A percentile compares a stretch with the other conserved stretches of the same genome.
phyloP scores from a whole-genome alignment of 1,140 invertebrate genomes.

The Sinella curviseta region DNA sequence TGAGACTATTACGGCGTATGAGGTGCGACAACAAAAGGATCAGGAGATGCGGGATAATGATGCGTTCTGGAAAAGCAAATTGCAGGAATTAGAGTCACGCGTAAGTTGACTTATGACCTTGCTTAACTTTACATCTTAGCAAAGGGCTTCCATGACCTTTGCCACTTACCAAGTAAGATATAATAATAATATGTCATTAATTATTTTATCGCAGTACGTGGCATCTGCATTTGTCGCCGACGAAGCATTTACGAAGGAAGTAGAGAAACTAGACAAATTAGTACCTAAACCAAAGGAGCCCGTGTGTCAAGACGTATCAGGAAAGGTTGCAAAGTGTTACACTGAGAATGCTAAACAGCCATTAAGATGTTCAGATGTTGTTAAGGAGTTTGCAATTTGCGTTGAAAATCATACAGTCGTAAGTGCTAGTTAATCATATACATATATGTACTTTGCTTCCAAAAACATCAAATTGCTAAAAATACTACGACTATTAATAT shows the following conservation, averaged over 20 bases:
- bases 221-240: slow-evolving; percentile 39
- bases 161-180: no score
- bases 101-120: slow-evolving; percentile 12
- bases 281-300: slow-evolving; percentile 36
- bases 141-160: no score
- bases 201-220: slow-evolving; percentile 35
- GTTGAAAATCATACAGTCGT: slow-evolving; percentile 29
- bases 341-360: slow-evolving; percentile 27
- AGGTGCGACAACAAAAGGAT: slow-evolving; percentile 39
- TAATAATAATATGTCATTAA: no score
- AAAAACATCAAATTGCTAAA: not conserved
- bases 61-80: slow-evolving; percentile 27
- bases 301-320: slow-evolving; percentile 26
- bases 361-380: slow-evolving; percentile 36
- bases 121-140: not conserved
- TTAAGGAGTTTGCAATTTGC: slow-evolving; percentile 35
- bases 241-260: slow-evolving; percentile 37
- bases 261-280: slow-evolving; percentile 40
- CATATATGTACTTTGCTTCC: not conserved
- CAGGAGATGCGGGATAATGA: slow-evolving; percentile 32
- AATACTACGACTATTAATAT: no score
- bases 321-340: slow-evolving; percentile 35
- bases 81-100: slow-evolving; percentile 34
- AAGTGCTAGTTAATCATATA: not conserved
- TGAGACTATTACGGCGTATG: slow-evolving; percentile 35